phyloP scores from a whole-genome alignment of 2,888 invertebrate species.

The Cynaeus angustus region DNA sequence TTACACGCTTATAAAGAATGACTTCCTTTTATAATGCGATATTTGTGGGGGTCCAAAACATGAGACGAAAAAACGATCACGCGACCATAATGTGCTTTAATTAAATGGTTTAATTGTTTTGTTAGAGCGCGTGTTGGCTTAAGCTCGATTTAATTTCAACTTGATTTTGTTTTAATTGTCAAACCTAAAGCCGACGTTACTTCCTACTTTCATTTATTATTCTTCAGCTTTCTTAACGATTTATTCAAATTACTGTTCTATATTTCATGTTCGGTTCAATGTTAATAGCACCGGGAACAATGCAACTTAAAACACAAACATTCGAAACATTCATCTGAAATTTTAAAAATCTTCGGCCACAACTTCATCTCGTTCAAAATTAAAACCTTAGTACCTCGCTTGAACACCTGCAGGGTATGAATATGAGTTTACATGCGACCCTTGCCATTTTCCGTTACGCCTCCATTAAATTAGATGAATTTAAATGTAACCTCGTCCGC shows the following conservation, averaged over 20 bases:
- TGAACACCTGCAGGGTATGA: constrained; percentile 49
- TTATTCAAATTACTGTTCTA: constrained; percentile 48
- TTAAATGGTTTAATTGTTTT: constrained; percentile 61
- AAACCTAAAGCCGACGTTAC: constrained; percentile 50
- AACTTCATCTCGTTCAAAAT: constrained; percentile 47
- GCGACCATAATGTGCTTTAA: constrained; percentile 58
- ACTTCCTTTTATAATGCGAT: constrained; percentile 61
- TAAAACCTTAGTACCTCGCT: constrained; percentile 48
- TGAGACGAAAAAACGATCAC: constrained; percentile 56
- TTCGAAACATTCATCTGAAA: constrained; percentile 23
- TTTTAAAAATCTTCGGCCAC: constrained; percentile 45
- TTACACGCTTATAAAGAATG: constrained; percentile 63
- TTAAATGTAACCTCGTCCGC: constrained; percentile 40
- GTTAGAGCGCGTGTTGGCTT: constrained; percentile 56
- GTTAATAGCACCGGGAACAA: constrained; percentile 43
- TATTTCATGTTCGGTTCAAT: constrained; percentile 35
- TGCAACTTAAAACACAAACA: constrained; percentile 36
- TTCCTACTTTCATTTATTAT: constrained; percentile 52
- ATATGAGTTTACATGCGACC: constrained; percentile 50
- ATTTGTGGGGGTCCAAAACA: constrained; percentile 54
- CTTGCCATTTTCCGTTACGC: constrained; percentile 49
- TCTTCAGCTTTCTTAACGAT: constrained; percentile 44
- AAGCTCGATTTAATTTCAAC: constrained; percentile 56
- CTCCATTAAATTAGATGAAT: constrained; percentile 50
- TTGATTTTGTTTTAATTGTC: constrained; percentile 62